Base-by-base conservation (phyloP, 2,888 invertebrate genomes). In the Melitaea athalia region DNA sequence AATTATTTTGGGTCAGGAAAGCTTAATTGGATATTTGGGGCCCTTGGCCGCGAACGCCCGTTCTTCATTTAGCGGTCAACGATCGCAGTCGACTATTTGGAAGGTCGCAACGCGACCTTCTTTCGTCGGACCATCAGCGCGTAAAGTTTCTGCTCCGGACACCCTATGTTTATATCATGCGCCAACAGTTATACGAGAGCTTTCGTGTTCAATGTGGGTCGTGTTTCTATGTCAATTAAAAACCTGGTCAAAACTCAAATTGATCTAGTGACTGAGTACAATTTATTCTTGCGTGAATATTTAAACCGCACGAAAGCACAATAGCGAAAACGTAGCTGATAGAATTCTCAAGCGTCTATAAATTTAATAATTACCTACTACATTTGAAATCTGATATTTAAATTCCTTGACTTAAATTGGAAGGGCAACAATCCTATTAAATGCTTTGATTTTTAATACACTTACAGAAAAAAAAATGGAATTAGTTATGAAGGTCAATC, bases 61-160 rank as follows among this genome's bases (percentile, higher is more conserved):
- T 52, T 63, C 66, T 66, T 64, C 70, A 70, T 61, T 69, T 67
- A 63, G 66, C 73, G 90, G 89, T 91, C 91, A 90, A 88, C 80
- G 91, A 80, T 87, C 91, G 87, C 83, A 83, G 82, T 81, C 84
- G 83, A 85, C 79, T 84, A 84, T 87, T 81, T 85, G 83, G 91
- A 92, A 92, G 92, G 92, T 92, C 92, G 89, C 85, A 82, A 80
- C 82, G 85, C 89, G 92, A 88, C 92, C 92, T 92, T 92, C 91
- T 92, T 91, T 89, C 84, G 82, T 77, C 84, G 81, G 81, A 79
- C 82, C 84, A 85, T 81, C 84, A 76, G 76, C 72, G 74, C 75
- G 81, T 85, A 83, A 85, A 82, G 80, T 76, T 79, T 80, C 80
- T 83, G 84, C 79, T 78, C 77, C 85, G 82, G 79, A 81, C 85